These are phyloP conservation scores for Heteromormyrus szaboi DNA, from an alignment of 2,797 vertebrate genomes.

Conservation along the genomic window DNA sequence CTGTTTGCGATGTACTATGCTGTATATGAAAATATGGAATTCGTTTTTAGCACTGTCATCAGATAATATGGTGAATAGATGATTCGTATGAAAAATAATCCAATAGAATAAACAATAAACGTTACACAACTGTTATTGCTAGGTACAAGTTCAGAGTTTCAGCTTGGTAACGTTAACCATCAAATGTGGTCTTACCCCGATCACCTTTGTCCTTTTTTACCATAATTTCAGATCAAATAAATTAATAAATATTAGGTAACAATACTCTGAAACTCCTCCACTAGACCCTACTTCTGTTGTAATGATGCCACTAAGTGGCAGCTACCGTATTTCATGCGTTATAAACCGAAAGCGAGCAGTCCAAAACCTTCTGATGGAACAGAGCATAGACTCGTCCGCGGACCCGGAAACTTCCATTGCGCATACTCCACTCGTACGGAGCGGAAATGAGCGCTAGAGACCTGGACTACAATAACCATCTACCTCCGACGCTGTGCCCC, in stretches of 20 bases:
- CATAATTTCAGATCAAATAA: constrained; percentile 41
- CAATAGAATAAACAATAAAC: not conserved
- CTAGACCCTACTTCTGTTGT: not conserved
- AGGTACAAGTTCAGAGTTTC: not conserved
- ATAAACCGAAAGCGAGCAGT: not conserved
- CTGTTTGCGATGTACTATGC: not conserved
- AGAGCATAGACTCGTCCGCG: not conserved
- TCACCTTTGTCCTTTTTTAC: constrained; percentile 66
- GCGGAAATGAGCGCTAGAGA: not conserved
- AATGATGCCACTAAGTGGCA: not conserved
- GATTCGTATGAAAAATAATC: not conserved
- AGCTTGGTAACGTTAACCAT: not conserved
- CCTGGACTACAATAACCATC: not conserved
- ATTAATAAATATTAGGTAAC: not conserved
- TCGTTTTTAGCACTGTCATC: not conserved
- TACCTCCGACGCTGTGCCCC: not conserved
- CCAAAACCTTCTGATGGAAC: not conserved
- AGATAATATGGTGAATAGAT: not conserved
- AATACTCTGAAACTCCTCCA: not conserved
- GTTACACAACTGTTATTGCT: not conserved
- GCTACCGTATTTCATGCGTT: not conserved
- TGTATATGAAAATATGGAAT: not conserved
- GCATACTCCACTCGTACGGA: not conserved
- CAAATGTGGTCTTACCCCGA: constrained; percentile 53
- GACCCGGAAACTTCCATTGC: not conserved